Evolutionary conservation across 2,888 invertebrate species (phyloP), one percentile per base, ranked within the genome.

Genomic region (Keiferia lycopersicella): DNA sequence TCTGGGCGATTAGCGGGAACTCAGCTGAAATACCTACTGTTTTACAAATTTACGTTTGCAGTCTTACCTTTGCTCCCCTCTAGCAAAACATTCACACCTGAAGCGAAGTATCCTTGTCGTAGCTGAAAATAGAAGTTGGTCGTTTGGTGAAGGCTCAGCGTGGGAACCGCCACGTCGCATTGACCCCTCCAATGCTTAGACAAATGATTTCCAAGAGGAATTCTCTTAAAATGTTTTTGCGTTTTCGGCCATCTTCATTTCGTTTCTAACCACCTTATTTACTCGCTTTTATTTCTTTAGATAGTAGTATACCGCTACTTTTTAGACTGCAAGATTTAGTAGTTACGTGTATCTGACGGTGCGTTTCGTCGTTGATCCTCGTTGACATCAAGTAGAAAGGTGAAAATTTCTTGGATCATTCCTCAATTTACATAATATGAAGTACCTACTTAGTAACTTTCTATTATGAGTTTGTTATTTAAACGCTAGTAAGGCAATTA

Each of bases 1-100:
- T 90, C 85, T 86, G 82, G 86, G 79, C 87, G 86, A 90, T 91
- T 91, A 91, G 87, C 84, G 84, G 79, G 83, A 85, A 84, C 80
- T 86, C 82, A 81, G 83, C 83, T 80, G 78, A 84, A 88, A 86
- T 87, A 88, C 86, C 86, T 87, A 86, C 76, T 77, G 76, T 64
- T 39, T 68, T 66, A 66, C 78, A 69, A 78, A 70, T 57, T 69
- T 76, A 65, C 20, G 8, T 63, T 68, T 76, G 51, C 76, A 11
- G 64, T 34, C 41, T n/a, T 10, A 0, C 11, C 63, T 59, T 20
- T 34, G 14, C 14, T 22, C 10, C 60, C 48, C 53, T 57, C 26
- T 58, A 64, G 53, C 56, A 16, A 45, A 26, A 34, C 11, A 12
- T 63, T 66, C 78, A 74, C 58, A 18, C 0, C 7, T 6, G 38